Conservation (phyloP, 2,797 vertebrate species). For the Pristis pectinata region DNA sequence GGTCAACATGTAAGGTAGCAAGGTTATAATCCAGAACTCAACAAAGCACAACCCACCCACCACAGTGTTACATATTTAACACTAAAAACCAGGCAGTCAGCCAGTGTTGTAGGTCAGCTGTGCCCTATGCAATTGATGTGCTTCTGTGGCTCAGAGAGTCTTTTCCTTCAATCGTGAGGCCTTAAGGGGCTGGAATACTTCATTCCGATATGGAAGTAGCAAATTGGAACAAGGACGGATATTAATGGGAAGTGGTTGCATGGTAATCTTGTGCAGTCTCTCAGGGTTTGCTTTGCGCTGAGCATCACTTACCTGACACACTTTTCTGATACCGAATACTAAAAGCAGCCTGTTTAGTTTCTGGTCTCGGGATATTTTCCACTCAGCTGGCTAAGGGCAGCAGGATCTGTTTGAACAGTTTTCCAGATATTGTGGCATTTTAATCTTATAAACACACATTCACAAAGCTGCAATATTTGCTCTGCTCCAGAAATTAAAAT, state of each 20-base stretch:
- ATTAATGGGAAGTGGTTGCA: conserved; percentile 29
- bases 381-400: not conserved
- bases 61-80: not conserved
- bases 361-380: not conserved
- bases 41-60: too few relatives aligned
- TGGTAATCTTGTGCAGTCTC: conserved; percentile 27
- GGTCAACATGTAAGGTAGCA: not conserved
- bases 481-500: not conserved
- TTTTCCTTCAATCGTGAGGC: not conserved
- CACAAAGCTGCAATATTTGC: not conserved
- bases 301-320: conserved; percentile 22
- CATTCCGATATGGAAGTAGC: not conserved
- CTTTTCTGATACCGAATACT: not conserved
- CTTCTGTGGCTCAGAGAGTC: not conserved
- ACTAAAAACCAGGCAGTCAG: not conserved
- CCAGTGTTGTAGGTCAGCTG: not conserved
- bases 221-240: conserved; percentile 21
- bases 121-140: not conserved
- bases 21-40: not conserved
- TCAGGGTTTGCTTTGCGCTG: not conserved
- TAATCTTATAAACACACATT: not conserved
- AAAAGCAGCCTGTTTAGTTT: not conserved
- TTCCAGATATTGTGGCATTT: not conserved
- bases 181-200: not conserved
- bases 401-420: not conserved